Conservation (phyloP, 2,113 vertebrate species). For the Chloropsis hardwickii region DNA sequence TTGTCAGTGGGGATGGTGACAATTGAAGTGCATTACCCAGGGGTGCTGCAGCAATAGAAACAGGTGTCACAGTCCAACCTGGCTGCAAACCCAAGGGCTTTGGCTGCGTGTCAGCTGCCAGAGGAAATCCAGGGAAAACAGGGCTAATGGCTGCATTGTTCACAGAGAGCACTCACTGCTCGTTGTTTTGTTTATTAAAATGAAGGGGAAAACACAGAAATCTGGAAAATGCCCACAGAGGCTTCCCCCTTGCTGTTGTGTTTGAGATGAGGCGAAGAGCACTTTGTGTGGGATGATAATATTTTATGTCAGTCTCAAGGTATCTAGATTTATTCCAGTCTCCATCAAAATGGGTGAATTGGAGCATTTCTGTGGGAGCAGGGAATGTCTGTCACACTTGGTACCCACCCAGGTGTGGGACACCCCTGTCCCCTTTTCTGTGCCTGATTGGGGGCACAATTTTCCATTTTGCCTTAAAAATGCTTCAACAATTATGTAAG, state of each 20-base stretch:
- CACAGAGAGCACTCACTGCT: accelerated
- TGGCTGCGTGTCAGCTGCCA: constrained; percentile 31
- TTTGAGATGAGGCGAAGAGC: not conserved
- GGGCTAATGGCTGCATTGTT: constrained; percentile 43
- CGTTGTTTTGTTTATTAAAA: not conserved
- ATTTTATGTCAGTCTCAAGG: not conserved
- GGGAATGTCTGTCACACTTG: not conserved
- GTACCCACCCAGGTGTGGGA: not conserved
- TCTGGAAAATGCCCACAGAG: not conserved
- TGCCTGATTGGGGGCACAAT: accelerated
- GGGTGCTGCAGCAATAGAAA: constrained; percentile 50
- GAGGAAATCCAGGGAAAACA: not conserved
- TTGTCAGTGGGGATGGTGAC: constrained; percentile 69
- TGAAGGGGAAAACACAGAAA: not conserved
- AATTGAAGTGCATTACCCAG: constrained; percentile 65
- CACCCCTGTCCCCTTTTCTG: not conserved
- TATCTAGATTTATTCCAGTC: not conserved
- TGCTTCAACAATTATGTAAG: not conserved
- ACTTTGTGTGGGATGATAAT: not conserved
- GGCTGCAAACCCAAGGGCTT: not conserved
- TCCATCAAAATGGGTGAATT: not conserved
- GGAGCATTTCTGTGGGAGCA: not conserved
- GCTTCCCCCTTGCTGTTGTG: not conserved
- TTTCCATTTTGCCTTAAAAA: not conserved
- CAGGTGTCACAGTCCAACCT: constrained; percentile 62